Conservation (phyloP, 2,113 vertebrate species). For the Cercopithecus mona region DNA sequence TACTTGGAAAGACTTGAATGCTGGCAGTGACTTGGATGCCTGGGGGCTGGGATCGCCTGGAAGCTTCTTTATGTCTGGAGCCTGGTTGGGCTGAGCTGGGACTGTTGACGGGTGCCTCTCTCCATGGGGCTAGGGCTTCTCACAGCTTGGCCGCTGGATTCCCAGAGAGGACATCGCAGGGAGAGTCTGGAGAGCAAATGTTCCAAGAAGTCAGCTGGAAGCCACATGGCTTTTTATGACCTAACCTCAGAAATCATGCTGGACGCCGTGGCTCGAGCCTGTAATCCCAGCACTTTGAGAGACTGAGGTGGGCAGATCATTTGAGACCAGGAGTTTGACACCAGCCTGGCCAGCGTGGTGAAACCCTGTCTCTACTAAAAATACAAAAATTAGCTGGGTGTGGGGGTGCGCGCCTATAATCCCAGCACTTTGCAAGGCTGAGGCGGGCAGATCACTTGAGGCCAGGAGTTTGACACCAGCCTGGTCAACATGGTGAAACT, state of each 20-base stretch:
- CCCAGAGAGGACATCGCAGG: neutral
- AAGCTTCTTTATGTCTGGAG: neutral
- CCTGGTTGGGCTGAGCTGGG: neutral
- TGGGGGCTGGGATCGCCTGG: neutral
- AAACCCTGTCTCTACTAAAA: no score
- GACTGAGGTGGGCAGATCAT: no score
- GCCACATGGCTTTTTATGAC: neutral
- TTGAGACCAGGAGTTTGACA: no score
- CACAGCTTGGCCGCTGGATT: neutral
- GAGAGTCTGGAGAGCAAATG: neutral
- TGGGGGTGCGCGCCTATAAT: no score
- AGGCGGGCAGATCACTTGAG: no score
- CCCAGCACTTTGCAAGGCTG: no score
- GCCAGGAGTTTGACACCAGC: no score
- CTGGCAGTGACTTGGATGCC: neutral
- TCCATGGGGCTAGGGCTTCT: neutral
- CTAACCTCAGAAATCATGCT: neutral
- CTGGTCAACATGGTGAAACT: no score
- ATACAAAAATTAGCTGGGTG: no score
- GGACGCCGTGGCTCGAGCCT: no score
- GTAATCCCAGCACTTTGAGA: no score
- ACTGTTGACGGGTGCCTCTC: rapidly evolving
- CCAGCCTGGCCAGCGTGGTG: no score
- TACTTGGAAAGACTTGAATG: neutral
- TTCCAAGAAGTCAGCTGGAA: neutral